Evolutionary conservation across 2,797 vertebrate species (phyloP).

Genomic region (Enteromius afrohamiltoni): DNA sequence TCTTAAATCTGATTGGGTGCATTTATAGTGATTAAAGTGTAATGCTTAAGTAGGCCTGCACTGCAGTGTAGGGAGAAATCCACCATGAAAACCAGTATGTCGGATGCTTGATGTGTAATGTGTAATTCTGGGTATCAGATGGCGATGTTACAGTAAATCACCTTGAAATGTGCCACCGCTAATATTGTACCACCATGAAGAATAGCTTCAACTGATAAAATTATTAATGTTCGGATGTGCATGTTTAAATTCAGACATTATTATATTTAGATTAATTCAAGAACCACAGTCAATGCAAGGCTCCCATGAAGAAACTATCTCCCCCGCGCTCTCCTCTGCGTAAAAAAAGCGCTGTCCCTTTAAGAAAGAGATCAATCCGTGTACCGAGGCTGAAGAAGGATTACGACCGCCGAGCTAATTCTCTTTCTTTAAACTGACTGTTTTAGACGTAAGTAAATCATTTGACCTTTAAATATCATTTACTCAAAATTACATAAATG

Average conservation of each 20-base stretch:
- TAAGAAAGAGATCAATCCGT: slow-evolving; percentile 50
- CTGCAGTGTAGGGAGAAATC: neutral
- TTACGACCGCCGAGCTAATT: slow-evolving; percentile 20
- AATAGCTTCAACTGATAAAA: neutral
- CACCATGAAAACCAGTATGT: neutral
- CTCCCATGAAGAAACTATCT: neutral
- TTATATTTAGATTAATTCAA: neutral
- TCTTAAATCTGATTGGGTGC: no score
- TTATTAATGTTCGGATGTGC: neutral
- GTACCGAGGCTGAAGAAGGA: slow-evolving; percentile 1
- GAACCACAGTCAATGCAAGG: neutral
- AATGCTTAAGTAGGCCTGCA: neutral
- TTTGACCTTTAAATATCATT: neutral
- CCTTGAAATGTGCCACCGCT: neutral
- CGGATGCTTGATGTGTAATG: neutral
- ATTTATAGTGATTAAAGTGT: neutral
- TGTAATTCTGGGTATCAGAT: neutral
- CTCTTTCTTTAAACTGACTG: neutral
- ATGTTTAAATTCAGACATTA: neutral
- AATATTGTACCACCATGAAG: no score
- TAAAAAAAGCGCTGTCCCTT: slow-evolving; percentile 46
- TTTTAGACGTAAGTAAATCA: neutral
- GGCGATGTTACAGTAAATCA: neutral
- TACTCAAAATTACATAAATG: neutral
- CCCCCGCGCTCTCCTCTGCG: neutral